These are phyloP conservation scores for Brenthis hecate DNA, from an alignment of 2,888 invertebrate genomes.

Conservation along the genomic window DNA sequence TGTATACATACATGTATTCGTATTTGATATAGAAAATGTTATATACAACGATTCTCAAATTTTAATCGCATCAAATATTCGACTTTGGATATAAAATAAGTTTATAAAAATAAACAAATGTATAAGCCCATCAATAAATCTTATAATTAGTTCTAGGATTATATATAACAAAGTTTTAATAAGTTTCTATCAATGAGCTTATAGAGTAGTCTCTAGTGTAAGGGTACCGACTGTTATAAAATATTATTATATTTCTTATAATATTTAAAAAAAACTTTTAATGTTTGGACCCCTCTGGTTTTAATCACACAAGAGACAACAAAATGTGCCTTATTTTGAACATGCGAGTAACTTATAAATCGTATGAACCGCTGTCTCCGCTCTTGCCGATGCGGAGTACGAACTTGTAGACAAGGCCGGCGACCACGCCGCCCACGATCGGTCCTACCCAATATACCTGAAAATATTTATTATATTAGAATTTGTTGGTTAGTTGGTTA, in stretches of 20 bases:
- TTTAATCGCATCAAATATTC: slow-evolving; percentile 11
- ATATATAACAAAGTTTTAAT: slow-evolving; percentile 41
- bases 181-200: slow-evolving; percentile 53
- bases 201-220: slow-evolving; percentile 39
- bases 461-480: slow-evolving; percentile 26
- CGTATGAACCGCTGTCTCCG: slow-evolving; percentile 89
- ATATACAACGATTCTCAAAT: too few species aligned
- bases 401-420: slow-evolving; percentile 88
- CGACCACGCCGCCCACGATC: slow-evolving; percentile 87
- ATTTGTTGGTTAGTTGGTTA: neutral
- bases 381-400: slow-evolving; percentile 87
- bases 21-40: too few species aligned
- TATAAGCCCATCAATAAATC: slow-evolving; percentile 52
- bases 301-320: slow-evolving; percentile 28
- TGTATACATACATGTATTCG: too few species aligned
- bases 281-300: neutral
- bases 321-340: slow-evolving; percentile 23
- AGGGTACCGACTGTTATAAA: neutral
- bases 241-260: neutral
- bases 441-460: slow-evolving; percentile 95
- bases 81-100: slow-evolving; percentile 29
- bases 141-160: slow-evolving; percentile 41
- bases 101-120: slow-evolving; percentile 28
- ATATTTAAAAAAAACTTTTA: neutral
- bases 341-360: slow-evolving; percentile 80